These are phyloP conservation scores for Sprattus sprattus DNA, from an alignment of 2,113 vertebrate species.

Conservation along the genomic window DNA sequence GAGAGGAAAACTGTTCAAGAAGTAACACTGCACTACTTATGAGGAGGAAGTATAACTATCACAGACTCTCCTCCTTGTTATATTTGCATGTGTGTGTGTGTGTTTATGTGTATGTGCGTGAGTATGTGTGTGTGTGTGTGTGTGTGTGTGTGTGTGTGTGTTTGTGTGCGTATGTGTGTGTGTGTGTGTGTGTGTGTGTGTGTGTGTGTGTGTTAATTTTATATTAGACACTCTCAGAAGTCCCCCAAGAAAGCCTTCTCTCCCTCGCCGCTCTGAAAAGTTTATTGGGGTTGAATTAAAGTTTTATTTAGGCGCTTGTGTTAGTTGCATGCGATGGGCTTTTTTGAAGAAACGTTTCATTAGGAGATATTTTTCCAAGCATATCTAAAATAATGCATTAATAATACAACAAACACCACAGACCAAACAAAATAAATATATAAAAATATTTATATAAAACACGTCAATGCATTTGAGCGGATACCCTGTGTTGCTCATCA, in stretches of 20 bases:
- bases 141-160: background rate
- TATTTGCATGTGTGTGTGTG: background rate
- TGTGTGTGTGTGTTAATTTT: background rate
- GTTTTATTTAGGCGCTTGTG: constrained; percentile 37
- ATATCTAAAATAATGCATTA: constrained; percentile 62
- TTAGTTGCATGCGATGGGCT: constrained; percentile 26
- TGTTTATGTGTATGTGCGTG: background rate
- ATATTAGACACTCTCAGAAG: background rate
- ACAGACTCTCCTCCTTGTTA: background rate
- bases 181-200: constrained; percentile 9
- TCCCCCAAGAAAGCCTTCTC: background rate
- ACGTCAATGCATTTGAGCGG: constrained; percentile 51
- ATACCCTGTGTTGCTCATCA: constrained; percentile 62
- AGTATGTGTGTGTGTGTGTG: background rate
- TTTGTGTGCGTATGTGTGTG: background rate
- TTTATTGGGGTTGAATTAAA: constrained; percentile 32
- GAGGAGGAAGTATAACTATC: background rate
- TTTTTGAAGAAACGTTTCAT: constrained; percentile 50
- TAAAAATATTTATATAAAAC: constrained; percentile 31
- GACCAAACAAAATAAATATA: background rate
- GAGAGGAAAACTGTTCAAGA: background rate
- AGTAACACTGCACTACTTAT: background rate
- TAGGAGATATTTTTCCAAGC: constrained; percentile 43
- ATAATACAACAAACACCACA: constrained; percentile 64
- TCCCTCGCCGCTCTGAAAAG: background rate